These are phyloP conservation scores for Glareola pratincola DNA, from an alignment of 2,113 vertebrate species.

Conservation along the genomic window DNA sequence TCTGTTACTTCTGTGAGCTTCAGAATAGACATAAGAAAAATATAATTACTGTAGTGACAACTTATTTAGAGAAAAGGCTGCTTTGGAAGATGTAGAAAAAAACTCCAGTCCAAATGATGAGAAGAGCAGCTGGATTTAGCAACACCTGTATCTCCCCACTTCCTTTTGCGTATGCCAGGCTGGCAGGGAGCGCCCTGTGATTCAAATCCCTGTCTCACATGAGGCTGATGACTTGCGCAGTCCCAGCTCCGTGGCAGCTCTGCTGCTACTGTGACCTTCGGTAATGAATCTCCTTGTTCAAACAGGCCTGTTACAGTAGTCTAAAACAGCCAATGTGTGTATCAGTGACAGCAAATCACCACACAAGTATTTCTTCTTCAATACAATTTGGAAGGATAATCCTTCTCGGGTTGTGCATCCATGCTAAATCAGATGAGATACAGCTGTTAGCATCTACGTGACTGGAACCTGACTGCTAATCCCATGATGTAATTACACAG, in stretches of 20 bases:
- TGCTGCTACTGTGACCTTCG: neutral
- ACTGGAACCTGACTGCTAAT: neutral
- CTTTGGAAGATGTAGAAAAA: neutral
- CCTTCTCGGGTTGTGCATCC: neutral
- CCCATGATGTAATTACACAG: neutral
- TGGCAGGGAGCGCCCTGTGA: neutral
- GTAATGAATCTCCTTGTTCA: neutral
- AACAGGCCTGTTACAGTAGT: neutral
- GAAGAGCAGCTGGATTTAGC: neutral
- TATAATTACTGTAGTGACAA: neutral
- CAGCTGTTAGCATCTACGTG: slow-evolving; percentile 5
- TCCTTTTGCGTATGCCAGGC: neutral
- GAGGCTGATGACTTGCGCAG: neutral
- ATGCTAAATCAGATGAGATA: neutral
- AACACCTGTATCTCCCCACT: accelerated
- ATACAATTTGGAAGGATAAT: neutral
- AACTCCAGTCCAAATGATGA: neutral
- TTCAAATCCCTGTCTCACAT: neutral
- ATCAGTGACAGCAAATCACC: neutral
- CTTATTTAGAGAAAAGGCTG: neutral
- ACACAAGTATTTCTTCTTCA: neutral
- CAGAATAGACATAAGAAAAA: neutral
- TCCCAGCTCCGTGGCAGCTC: neutral
- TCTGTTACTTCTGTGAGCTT: neutral
- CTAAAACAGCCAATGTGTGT: accelerated